These are phyloP conservation scores for Protonemura montana DNA, from an alignment of 2,888 invertebrate species.

Conservation along the genomic window DNA sequence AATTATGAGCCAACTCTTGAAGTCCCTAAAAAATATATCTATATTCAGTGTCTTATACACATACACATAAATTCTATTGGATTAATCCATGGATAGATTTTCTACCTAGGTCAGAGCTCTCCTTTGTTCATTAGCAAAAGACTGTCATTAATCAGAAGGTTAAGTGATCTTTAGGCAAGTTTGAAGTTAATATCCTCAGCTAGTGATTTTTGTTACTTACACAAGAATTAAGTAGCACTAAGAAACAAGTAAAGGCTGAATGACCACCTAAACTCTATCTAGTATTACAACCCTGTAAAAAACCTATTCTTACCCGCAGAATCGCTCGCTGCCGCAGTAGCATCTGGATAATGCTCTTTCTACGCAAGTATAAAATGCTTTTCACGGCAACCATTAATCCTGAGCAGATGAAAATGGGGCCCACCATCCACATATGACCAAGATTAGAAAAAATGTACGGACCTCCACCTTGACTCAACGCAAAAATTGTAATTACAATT, in stretches of 20 bases:
- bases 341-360: constrained; percentile 73
- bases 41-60: too few species aligned
- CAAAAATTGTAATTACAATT: constrained; percentile 69
- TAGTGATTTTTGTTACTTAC: too few species aligned
- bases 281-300: neutral
- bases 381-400: constrained; percentile 75
- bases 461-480: constrained; percentile 67
- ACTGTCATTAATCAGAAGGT: too few species aligned
- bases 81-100: too few species aligned
- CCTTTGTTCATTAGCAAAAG: too few species aligned
- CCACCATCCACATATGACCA: constrained; percentile 74
- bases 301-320: constrained; percentile 63
- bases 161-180: too few species aligned
- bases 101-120: too few species aligned
- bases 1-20: constrained; percentile 52
- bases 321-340: constrained; percentile 69
- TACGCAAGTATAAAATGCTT: constrained; percentile 70
- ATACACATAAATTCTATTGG: neutral
- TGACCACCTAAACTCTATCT: too few species aligned
- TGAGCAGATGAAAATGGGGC: constrained; percentile 72
- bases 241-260: too few species aligned
- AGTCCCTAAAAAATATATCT: constrained; percentile 47
- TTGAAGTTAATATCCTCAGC: too few species aligned
- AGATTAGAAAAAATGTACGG: constrained; percentile 64
- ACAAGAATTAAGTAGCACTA: too few species aligned